Evolutionary conservation across 2,797 vertebrate genomes (phyloP), one percentile per base, ranked within the genome.

Genomic region (Chromis chromis): DNA sequence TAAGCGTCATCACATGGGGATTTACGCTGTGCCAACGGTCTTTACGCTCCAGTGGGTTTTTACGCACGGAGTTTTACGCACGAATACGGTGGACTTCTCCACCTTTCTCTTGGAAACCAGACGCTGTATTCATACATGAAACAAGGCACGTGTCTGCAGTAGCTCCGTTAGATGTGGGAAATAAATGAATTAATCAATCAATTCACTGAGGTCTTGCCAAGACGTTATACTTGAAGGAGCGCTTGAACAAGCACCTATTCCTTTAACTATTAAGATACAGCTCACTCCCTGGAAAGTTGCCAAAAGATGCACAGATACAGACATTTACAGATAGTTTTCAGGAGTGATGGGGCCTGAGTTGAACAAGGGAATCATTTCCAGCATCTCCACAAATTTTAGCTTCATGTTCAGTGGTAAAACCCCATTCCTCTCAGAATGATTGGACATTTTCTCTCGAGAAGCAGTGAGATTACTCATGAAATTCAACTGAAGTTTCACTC

Each of bases 1-100:
- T 81, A 87, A 86, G 82, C 72, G 6, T 82, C 49, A 60, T 86
- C 88, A 88, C 86, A 83, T 81, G 78, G 46, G 77, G 73, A 63
- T 74, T 75, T 61, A 79, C 50, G 62, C 76, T 66, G 70, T 73
- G 77, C 76, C 80, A 80, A 49, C 72, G 22, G 58, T 71, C 63
- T 72, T 46, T 62, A 63, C 71, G 74, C 79, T 56, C 58, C 52
- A 21, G 49, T 14, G 42, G 62, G 65, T 17, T 79, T 85, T 89
- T 91, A 87, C 88, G 90, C 90, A 84, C 76, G 39, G 72, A 44
- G 12, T 76, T 90, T 92, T 89, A 89, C 89, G 88, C 88, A 83
- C 46, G 25, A 59, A 63, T 12, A 4, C 1, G 36, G 25, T 13
- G 21, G 33, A 25, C 27, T 66, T 67, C 67, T 57, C 55, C 66